Conservation (phyloP, 2,797 vertebrate species). For the Sebastes ruberrimus region DNA sequence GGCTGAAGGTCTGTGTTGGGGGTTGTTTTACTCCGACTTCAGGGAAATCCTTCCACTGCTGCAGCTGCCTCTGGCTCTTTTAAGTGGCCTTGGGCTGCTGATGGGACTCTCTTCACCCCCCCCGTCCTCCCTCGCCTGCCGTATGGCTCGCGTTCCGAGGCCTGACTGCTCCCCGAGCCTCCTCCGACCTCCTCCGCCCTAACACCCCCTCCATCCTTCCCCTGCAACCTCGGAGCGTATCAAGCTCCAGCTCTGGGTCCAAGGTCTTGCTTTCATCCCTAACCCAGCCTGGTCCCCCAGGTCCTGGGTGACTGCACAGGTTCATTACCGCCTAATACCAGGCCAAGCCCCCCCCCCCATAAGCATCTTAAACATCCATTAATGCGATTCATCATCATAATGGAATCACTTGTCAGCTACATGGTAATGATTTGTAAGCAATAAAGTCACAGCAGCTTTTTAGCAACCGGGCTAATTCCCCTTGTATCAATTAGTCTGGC, state of each 20-base stretch:
- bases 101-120: not conserved
- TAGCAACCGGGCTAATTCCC: constrained; percentile 43
- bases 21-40: constrained; percentile 47
- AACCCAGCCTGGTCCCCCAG: not conserved
- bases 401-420: constrained; percentile 47
- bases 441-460: constrained; percentile 46
- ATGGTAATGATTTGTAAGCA: constrained; percentile 66
- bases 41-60: constrained; percentile 25
- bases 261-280: not conserved
- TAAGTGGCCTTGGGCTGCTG: constrained; percentile 15
- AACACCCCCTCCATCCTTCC: not conserved
- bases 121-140: not conserved
- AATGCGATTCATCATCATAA: constrained; percentile 62
- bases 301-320: constrained; percentile 32
- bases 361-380: constrained; percentile 53
- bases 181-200: not conserved
- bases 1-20: constrained; percentile 47
- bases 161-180: not conserved
- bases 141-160: not conserved
- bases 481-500: constrained; percentile 52
- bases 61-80: constrained; percentile 4
- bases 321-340: constrained; percentile 30
- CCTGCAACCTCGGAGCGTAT: not conserved
- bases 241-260: not conserved
- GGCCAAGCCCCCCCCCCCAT: not conserved